phyloP scores from a whole-genome alignment of 2,888 invertebrate genomes.

The Chirona hameri region DNA sequence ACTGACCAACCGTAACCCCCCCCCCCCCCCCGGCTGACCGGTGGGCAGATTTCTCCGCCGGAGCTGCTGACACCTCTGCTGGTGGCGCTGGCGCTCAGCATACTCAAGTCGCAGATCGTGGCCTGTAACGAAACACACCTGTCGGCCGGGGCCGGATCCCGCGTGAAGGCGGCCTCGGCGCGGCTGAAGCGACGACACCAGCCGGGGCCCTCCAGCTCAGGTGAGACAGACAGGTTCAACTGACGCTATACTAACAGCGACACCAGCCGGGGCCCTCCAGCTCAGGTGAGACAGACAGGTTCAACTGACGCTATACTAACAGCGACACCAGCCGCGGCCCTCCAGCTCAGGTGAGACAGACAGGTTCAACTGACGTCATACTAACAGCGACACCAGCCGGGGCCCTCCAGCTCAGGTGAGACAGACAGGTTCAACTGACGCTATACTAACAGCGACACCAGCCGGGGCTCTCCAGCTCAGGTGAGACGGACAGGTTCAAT shows the following conservation, averaged over 20 bases:
- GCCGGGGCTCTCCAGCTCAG: not conserved
- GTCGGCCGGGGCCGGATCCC: not conserved
- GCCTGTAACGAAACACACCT: not conserved
- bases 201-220: not conserved
- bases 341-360: not conserved
- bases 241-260: too few species aligned
- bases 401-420: not conserved
- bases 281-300: not conserved
- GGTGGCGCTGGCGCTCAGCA: not conserved
- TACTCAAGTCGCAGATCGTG: conserved; percentile 13
- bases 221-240: too few species aligned
- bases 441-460: too few species aligned
- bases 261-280: not conserved
- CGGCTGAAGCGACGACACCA: not conserved
- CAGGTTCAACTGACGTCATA: too few species aligned
- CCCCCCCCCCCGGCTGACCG: too few species aligned
- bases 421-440: too few species aligned
- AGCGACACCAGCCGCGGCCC: not conserved
- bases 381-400: not conserved
- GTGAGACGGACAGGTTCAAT: too few species aligned
- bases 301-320: too few species aligned
- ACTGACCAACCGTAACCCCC: too few species aligned
- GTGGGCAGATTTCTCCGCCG: not conserved
- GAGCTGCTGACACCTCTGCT: conserved; percentile 11
- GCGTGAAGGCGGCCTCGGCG: not conserved